A percentile compares a stretch with the other conserved stretches of the same genome.
Conservation (phyloP, 2,113 vertebrate species). For the Tachysurus vachellii region DNA sequence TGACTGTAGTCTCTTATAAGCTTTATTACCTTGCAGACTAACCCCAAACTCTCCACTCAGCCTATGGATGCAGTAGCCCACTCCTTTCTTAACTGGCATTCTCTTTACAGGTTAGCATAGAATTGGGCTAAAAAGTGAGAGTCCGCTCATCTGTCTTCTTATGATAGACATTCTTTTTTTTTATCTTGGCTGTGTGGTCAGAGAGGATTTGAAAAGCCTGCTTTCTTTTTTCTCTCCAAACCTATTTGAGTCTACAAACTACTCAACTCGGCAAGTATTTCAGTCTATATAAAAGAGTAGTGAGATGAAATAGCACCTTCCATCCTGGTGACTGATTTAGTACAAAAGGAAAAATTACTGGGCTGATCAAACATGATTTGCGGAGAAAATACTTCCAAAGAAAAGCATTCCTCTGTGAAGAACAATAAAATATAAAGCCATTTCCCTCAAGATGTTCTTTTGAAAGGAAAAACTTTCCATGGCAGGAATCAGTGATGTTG, state of each 20-base stretch:
- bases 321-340: constrained; percentile 44
- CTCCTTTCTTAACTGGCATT: too few relatives aligned
- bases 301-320: constrained; percentile 16
- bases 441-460: constrained; percentile 41
- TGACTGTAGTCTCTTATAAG: constrained; percentile 24
- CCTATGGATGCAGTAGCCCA: background rate
- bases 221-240: background rate
- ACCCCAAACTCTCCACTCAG: constrained; percentile 23
- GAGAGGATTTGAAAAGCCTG: background rate
- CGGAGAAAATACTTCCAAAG: constrained; percentile 46
- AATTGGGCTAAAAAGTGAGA: constrained; percentile 38
- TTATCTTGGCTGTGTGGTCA: background rate
- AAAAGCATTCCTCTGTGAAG: constrained; percentile 50
- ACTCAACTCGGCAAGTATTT: constrained; percentile 33
- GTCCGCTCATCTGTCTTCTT: background rate
- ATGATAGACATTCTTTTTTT: background rate
- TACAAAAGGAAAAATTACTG: constrained; percentile 47
- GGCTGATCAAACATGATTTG: constrained; percentile 46
- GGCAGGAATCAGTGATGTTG: constrained; percentile 43
- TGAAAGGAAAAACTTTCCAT: constrained; percentile 42
- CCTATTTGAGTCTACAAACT: constrained; percentile 6
- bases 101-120: constrained; percentile 29
- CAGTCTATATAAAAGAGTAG: constrained; percentile 15
- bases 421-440: constrained; percentile 47
- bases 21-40: constrained; percentile 32